Percentiles rank a stretch among this genome's conserved stretches.
Evolutionary conservation across 2,888 invertebrate genomes (phyloP).

Genomic region (Oscheius onirici): DNA sequence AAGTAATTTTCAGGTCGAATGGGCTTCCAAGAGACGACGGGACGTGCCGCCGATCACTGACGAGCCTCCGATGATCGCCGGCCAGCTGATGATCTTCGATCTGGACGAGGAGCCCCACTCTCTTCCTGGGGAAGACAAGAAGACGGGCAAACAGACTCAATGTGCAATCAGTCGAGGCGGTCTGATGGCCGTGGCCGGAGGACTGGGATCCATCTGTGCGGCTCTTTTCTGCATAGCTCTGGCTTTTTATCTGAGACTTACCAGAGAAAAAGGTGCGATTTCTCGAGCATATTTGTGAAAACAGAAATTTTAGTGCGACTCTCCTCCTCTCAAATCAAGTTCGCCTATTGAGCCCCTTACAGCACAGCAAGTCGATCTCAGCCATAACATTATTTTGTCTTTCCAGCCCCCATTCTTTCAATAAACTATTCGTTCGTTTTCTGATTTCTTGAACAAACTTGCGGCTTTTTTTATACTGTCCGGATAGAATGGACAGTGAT

Average conservation of each 20-base stretch:
- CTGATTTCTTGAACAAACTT: too few relatives aligned
- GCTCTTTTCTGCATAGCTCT: slow-evolving; percentile 36
- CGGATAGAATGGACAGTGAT: too few relatives aligned
- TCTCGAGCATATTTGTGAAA: background rate
- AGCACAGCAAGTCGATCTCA: slow-evolving; percentile 12
- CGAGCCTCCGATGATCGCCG: slow-evolving; percentile 64
- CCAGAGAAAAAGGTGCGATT: slow-evolving; percentile 14
- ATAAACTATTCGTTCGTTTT: too few relatives aligned
- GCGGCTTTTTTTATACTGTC: too few relatives aligned
- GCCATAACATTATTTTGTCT: slow-evolving; percentile 20
- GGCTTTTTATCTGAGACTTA: slow-evolving; percentile 33
- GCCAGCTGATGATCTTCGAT: slow-evolving; percentile 70
- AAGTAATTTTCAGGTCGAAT: slow-evolving; percentile 62
- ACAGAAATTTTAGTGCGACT: background rate
- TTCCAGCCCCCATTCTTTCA: background rate
- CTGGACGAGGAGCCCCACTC: slow-evolving; percentile 70
- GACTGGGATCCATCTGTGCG: slow-evolving; percentile 41
- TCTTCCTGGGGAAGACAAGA: background rate
- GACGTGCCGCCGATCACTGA: slow-evolving; percentile 50
- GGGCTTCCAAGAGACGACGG: slow-evolving; percentile 57
- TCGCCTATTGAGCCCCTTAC: slow-evolving; percentile 8
- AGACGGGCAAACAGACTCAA: background rate
- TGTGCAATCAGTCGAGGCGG: slow-evolving; percentile 60
- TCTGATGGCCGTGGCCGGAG: slow-evolving; percentile 49
- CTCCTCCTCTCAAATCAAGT: background rate